Conservation (phyloP, 2,797 vertebrate genomes). For the Numenius phaeopus region DNA sequence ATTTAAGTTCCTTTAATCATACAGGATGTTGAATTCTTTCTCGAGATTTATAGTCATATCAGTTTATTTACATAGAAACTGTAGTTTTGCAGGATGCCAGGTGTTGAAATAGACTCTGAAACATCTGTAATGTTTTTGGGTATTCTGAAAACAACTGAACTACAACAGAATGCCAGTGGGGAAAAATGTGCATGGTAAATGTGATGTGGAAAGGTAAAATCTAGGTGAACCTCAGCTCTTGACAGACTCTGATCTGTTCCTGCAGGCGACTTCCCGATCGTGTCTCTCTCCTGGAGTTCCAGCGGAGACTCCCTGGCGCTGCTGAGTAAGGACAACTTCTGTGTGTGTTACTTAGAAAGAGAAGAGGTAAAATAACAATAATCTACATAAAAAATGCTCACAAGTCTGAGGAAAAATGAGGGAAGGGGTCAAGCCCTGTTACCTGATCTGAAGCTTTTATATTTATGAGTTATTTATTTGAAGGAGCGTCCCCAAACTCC, state of each 20-base stretch:
- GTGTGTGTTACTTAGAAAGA: slow-evolving; percentile 91
- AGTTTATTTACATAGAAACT: background rate
- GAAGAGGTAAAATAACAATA: slow-evolving; percentile 54
- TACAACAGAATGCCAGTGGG: background rate
- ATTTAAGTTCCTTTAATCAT: background rate
- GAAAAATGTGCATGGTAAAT: background rate
- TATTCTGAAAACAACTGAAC: background rate
- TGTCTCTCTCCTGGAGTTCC: slow-evolving; percentile 88
- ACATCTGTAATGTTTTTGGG: background rate
- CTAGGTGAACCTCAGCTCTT: background rate
- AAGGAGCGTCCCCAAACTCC: background rate
- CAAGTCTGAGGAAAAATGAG: background rate
- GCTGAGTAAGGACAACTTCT: slow-evolving; percentile 92
- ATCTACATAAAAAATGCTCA: background rate
- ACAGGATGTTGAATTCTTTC: background rate
- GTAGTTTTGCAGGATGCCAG: background rate
- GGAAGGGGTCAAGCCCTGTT: background rate
- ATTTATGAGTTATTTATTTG: slow-evolving; percentile 43
- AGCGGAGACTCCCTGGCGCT: slow-evolving; percentile 87
- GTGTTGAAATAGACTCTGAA: background rate
- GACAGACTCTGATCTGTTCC: background rate
- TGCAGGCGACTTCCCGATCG: slow-evolving; percentile 89
- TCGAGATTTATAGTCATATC: background rate
- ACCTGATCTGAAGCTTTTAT: background rate
- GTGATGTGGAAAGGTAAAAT: background rate